Base-by-base conservation (phyloP, 2,888 invertebrate genomes). In the Stomorhina lunata region DNA sequence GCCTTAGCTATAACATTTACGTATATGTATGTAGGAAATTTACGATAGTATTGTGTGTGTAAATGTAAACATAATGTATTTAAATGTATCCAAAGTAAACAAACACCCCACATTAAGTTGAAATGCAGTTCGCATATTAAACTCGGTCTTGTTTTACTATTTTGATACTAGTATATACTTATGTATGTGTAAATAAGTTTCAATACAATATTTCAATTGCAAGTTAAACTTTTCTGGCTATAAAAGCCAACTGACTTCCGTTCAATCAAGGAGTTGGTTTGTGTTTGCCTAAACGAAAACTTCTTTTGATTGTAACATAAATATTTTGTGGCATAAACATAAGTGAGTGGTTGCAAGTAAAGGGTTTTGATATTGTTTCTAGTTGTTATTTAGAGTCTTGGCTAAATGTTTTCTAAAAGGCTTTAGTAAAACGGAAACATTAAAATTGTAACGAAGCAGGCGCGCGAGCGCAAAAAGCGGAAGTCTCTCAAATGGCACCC, bases 191-290 rank as follows among this genome's bases (percentile, higher is more conserved):
- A 57, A 79, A 69, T 65, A 65, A 78, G 78, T 79, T 82, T 15
- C 57, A 73, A 69, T 63, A 79, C 73, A 79, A 82, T 79, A 75
- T 82, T 79, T 71, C 79, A 82, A 79, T 79, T 82, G 75, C 53
- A 82, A 82, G 75, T 71, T 79, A 61, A 82, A 82, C 66, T 79
- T 82, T 79, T n/a, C 48, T 53, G 43, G 48, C 71, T 55, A 82
- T 76, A 79, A 82, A 82, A 82, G 75, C 82, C 82, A 82, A 79
- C 61, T 69, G 71, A 76, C 79, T 82, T 82, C 79, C 82, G 79
- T 71, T 79, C 82, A 79, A 79, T 76, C 82, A 71, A 73, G 69
- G n/a, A 15, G 75, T 61, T 77, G 77, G 55, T 66, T 75, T 66
- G 43, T 68, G 29, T 59, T 75, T 75, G 34, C 55, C 29, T 59